These are phyloP conservation scores for Steinernema feltiae DNA, from an alignment of 1,140 invertebrate genomes.

Conservation along the genomic window DNA sequence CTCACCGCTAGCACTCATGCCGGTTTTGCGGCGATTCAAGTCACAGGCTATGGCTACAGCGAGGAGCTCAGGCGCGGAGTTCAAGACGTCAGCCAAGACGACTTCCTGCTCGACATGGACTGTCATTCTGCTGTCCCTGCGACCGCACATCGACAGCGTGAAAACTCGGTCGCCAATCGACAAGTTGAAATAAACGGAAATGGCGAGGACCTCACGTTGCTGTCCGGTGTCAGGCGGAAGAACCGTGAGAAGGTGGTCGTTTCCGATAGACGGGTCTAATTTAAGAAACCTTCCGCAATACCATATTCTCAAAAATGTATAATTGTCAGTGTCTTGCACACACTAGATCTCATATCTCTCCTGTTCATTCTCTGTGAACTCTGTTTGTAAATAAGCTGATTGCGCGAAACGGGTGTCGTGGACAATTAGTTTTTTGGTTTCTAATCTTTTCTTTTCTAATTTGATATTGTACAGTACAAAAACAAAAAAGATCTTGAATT, in stretches of 20 bases:
- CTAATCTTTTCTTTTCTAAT: background rate
- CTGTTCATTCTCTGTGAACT: too few relatives aligned
- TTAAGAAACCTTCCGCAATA: too few relatives aligned
- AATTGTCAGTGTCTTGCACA: too few relatives aligned
- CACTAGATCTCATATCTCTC: too few relatives aligned
- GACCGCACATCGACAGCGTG: background rate
- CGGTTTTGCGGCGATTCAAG: background rate
- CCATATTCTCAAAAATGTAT: too few relatives aligned
- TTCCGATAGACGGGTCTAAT: background rate
- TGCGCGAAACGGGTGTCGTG: background rate
- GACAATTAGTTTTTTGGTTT: background rate
- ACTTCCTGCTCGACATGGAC: background rate
- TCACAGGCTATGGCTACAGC: background rate
- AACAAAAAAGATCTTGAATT: background rate
- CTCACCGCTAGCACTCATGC: background rate
- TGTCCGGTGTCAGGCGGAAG: background rate
- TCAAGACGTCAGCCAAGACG: background rate
- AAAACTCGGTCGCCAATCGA: background rate
- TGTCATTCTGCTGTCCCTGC: background rate
- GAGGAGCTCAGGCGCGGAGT: background rate
- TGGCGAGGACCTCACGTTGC: background rate
- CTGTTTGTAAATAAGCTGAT: conserved; percentile 11
- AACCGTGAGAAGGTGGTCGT: background rate
- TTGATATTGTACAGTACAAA: background rate
- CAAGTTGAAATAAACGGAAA: background rate